phyloP scores from a whole-genome alignment of 1,140 invertebrate genomes.

The Saccostrea glomerata region DNA sequence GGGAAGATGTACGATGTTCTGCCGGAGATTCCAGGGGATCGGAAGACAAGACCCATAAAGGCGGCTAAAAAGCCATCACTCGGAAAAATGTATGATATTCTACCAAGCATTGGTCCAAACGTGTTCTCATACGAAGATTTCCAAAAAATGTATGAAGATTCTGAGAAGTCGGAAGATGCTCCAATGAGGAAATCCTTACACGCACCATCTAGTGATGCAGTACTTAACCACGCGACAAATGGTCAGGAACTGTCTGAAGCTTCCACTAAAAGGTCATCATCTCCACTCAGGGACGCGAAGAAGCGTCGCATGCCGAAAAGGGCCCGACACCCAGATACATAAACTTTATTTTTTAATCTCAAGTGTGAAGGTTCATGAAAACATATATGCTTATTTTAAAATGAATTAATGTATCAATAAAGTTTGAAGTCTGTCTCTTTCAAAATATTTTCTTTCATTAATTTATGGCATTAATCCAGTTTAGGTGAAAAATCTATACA shows the following conservation, averaged over 20 bases:
- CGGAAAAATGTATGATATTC: background rate
- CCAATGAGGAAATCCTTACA: background rate
- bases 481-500: too few relatives aligned
- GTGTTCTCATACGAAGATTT: background rate
- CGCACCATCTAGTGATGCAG: background rate
- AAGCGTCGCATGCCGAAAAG: background rate
- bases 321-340: background rate
- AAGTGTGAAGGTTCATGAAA: too few relatives aligned
- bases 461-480: too few relatives aligned
- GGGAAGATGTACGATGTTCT: background rate
- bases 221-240: background rate
- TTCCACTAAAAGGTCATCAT: background rate
- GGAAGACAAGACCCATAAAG: background rate
- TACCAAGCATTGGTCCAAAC: background rate
- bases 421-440: too few relatives aligned
- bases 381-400: background rate
- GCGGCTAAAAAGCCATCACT: background rate
- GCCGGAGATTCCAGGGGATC: background rate
- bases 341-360: background rate
- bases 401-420: too few relatives aligned
- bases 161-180: background rate
- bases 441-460: too few relatives aligned
- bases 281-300: background rate
- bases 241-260: background rate
- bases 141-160: background rate